Base-by-base conservation (phyloP, 2,113 vertebrate species). In the Ginglymostoma cirratum region DNA sequence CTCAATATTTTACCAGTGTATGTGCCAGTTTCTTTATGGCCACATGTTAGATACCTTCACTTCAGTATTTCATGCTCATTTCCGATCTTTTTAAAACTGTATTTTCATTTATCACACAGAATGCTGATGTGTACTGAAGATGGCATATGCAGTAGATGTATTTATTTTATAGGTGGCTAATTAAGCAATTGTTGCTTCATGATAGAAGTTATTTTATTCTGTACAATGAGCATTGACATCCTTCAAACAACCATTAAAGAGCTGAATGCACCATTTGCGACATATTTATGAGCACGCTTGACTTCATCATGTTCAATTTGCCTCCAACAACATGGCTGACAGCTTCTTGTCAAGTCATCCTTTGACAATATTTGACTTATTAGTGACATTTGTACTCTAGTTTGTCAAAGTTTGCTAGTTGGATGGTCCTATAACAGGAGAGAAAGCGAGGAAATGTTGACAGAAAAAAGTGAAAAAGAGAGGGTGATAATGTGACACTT, bases 351-450 rank as follows among this genome's bases (percentile, higher is more conserved):
- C 14, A 90, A 61, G 27, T 66, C 61, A 38, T 19, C 19, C 42
- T 93, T 93, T 93, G 61, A 66, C 61, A 93, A 66, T 92, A 93
- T 93, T 67, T 93, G 61, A 93, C 66, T 38, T 34, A n/a, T 34
- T 34, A 12, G 5, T 70, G 3, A 27, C 21, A 24, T 70, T 21
- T 24, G 69, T 24, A 27, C 3, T 70, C 21, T 70, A 24, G 21
- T 5, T 70, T 23, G 69, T 24, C 69, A 70, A 24, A 24, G 48
- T 87, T 48, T 45, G 19, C 85, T 89, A 2, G 48, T 34, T 90
- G 24, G 24, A 61, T 61, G 87, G 52, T 90, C 27, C 3, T 90
- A 61, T 92, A n/a, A 66, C 89, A 66, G 61, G n/a, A 65, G 7
- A 38, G 89, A 66, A 92, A 66, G 61, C 10, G n/a, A 92, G n/a